A percentile compares a stretch with the other conserved stretches of the same genome.
phyloP scores from a whole-genome alignment of 2,888 invertebrate species.

The Tinea trinotella region DNA sequence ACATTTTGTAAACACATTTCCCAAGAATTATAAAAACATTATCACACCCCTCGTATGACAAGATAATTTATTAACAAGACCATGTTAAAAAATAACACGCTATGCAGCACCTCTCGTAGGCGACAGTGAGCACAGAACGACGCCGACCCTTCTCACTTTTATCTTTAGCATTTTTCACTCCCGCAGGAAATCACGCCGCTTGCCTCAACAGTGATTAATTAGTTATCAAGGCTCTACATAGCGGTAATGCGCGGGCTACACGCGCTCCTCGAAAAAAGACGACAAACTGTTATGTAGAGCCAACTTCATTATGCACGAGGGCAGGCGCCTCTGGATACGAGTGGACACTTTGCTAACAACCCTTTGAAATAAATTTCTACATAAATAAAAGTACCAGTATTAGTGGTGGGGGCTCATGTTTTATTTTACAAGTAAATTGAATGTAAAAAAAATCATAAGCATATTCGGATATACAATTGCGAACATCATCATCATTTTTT shows the following conservation, averaged over 20 bases:
- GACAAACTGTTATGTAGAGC: background rate
- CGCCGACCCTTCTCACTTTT: slow-evolving; percentile 49
- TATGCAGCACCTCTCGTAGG: slow-evolving; percentile 24
- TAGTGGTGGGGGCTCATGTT: too few relatives aligned
- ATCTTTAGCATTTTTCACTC: slow-evolving; percentile 57
- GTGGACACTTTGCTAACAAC: background rate
- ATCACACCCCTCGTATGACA: slow-evolving; percentile 10
- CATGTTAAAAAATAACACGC: slow-evolving; percentile 20
- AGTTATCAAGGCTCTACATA: slow-evolving; percentile 28
- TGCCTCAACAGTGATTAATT: slow-evolving; percentile 56
- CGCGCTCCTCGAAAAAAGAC: background rate
- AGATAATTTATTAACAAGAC: slow-evolving; percentile 17
- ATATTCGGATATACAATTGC: too few relatives aligned
- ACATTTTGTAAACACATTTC: background rate
- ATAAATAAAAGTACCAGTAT: background rate
- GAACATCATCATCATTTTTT: too few relatives aligned
- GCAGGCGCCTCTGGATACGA: background rate
- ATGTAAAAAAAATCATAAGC: too few relatives aligned
- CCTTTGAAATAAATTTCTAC: background rate
- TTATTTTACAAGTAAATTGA: too few relatives aligned
- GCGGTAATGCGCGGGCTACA: background rate
- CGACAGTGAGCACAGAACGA: slow-evolving; percentile 28
- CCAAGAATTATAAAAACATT: background rate
- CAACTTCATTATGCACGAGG: slow-evolving; percentile 17
- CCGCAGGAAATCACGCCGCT: slow-evolving; percentile 48